Evolutionary conservation across 2,888 invertebrate genomes (phyloP).

Genomic region (Rotaria sp.): DNA sequence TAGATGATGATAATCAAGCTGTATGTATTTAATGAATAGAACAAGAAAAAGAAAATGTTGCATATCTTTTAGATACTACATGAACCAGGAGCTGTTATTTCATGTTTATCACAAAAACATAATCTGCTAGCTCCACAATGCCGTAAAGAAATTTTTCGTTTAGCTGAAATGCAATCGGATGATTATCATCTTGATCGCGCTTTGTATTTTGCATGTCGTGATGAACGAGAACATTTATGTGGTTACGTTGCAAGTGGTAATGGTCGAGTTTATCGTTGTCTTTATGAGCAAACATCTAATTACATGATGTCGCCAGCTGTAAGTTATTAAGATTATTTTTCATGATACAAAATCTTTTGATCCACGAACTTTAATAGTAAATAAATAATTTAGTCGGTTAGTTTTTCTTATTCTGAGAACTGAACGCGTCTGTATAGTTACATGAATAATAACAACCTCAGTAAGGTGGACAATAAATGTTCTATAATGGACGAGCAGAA

Average conservation of each 20-base stretch:
- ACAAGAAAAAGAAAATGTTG: neutral
- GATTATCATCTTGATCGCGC: slow-evolving; percentile 79
- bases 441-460: no score
- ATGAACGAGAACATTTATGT: slow-evolving; percentile 70
- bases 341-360: no score
- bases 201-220: slow-evolving; percentile 77
- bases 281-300: slow-evolving; percentile 73
- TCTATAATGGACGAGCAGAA: no score
- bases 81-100: slow-evolving; percentile 73
- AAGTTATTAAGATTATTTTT: neutral
- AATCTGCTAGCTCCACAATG: slow-evolving; percentile 63
- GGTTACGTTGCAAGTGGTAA: slow-evolving; percentile 69
- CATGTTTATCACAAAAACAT: slow-evolving; percentile 69
- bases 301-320: slow-evolving; percentile 58
- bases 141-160: slow-evolving; percentile 69
- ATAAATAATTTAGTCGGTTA: no score
- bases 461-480: no score
- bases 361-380: no score
- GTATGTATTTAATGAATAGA: neutral
- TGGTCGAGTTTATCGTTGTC: slow-evolving; percentile 67
- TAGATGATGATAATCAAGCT: slow-evolving; percentile 57
- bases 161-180: slow-evolving; percentile 63
- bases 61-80: slow-evolving; percentile 49
- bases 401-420: no score
- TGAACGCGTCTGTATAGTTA: no score